A percentile compares a stretch with the other conserved stretches of the same genome.
phyloP scores from a whole-genome alignment of 2,797 vertebrate genomes.

The Nyctalus aviator region DNA sequence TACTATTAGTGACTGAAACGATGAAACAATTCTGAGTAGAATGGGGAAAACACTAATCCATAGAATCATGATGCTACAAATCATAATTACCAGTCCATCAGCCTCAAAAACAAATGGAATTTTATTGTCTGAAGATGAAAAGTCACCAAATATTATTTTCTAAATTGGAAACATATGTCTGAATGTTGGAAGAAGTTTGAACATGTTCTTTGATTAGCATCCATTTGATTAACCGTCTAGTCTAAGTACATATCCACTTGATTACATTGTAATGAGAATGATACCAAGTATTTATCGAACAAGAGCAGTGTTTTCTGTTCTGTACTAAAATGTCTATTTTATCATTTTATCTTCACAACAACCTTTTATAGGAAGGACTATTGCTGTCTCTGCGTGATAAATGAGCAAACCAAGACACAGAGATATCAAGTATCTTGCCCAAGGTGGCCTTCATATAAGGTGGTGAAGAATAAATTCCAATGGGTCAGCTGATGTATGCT shows the following conservation, averaged over 20 bases:
- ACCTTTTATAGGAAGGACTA: too few relatives aligned
- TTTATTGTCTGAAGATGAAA: not conserved
- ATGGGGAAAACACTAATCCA: not conserved
- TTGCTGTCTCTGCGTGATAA: not conserved
- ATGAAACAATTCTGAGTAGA: not conserved
- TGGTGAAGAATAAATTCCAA: not conserved
- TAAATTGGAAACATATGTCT: not conserved
- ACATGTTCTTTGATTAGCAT: not conserved
- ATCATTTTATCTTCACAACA: not conserved
- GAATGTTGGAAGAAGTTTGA: constrained; percentile 9
- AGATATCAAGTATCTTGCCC: not conserved
- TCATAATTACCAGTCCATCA: not conserved
- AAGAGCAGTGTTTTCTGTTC: not conserved
- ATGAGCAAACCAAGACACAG: not conserved
- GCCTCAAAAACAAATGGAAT: not conserved
- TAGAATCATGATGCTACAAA: not conserved
- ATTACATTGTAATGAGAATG: not conserved
- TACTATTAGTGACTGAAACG: not conserved
- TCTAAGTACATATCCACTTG: not conserved
- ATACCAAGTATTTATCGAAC: not conserved
- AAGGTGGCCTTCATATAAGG: not conserved
- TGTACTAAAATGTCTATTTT: not conserved
- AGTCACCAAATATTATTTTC: not conserved
- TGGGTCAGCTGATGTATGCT: not conserved
- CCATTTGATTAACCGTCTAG: not conserved